Conservation (phyloP, 1,140 invertebrate genomes). For the Lysiphlebus fabarum region DNA sequence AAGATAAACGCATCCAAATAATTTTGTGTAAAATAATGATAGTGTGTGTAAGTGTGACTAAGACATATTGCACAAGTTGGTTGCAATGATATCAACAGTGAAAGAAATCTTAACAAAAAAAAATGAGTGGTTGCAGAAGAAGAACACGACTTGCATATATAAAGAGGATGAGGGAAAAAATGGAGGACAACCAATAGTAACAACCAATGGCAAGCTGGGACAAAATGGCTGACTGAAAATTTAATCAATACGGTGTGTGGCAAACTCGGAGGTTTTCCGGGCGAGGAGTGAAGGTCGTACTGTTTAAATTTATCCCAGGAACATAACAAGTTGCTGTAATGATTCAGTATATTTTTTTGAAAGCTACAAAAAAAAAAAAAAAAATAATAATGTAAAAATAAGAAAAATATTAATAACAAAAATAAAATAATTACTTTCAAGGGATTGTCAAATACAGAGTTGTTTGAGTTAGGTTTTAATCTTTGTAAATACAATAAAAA, state of each 20-base stretch:
- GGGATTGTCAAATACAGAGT: no score
- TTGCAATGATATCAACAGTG: constrained; percentile 9
- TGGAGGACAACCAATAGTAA: constrained; percentile 44
- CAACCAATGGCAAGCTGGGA: constrained; percentile 43
- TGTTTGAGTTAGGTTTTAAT: no score
- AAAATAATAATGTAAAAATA: no score
- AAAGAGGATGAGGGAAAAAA: constrained; percentile 47
- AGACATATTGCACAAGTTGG: constrained; percentile 20
- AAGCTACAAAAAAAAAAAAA: no score
- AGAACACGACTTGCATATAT: no score
- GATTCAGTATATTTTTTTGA: not conserved
- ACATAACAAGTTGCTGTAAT: constrained; percentile 34
- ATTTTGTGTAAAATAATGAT: no score
- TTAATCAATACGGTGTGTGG: constrained; percentile 52
- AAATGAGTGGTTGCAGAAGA: constrained; percentile 7
- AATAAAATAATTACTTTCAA: no score
- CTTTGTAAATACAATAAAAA: no score
- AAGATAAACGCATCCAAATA: not conserved
- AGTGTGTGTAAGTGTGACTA: not conserved
- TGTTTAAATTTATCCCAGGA: constrained; percentile 29
- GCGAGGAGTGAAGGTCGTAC: constrained; percentile 30
- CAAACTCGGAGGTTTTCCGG: constrained; percentile 34
- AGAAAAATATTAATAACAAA: no score
- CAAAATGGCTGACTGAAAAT: constrained; percentile 55
- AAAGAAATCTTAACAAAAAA: not conserved